Base-by-base conservation (phyloP, 2,888 invertebrate species). In the Zygaena filipendulae region DNA sequence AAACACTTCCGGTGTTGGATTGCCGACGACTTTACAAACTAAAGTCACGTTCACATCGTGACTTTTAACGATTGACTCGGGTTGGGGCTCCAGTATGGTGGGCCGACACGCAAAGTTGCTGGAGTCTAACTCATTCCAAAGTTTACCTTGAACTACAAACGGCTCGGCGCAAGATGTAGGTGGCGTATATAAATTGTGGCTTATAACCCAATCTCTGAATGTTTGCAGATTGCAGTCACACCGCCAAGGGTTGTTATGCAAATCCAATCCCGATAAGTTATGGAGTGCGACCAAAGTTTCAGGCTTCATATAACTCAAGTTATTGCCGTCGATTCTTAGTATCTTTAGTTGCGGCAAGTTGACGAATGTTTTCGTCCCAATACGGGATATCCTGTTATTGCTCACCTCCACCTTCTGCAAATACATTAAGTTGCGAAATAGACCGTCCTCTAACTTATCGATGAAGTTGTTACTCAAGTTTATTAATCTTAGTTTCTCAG, bases 101-200 rank as follows among this genome's bases (percentile, higher is more conserved):
- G 94, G 94, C 33, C 85, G 82, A 56, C 95, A 95, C 20, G 94
- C 94, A 51, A 94, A 94, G 51, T 90, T 86, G 23, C 88, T 84
- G 25, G 85, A 82, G 44, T 81, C 81, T 43, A 87, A 75, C 44
- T 88, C 87, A 43, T 84, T 85, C 94, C 94, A 95, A 49, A 85
- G 82, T 59, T 86, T 85, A 11, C 85, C 87, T 8, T 79, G 75
- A 14, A 94, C 66, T 35, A 82, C 71, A 2, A 74, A 49, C 0
- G 95, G 95, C 35, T 87, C 85, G 2, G 82, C 79, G 53, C 92
- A 92, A 24, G 86, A 83, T 1, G 92, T 92, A 2, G 89, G 87
- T 5, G 86, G 82, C 7, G 91, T 88, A 49, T 92, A 90, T 30
- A 94, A 75, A 34, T 90, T 91, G 39, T 84, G 84, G 40, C 83